Percentiles rank a stretch among this genome's conserved stretches.
Evolutionary conservation across 1,140 invertebrate genomes (phyloP).

Genomic region (fruit fly (Drosophila melanogaster)): DNA sequence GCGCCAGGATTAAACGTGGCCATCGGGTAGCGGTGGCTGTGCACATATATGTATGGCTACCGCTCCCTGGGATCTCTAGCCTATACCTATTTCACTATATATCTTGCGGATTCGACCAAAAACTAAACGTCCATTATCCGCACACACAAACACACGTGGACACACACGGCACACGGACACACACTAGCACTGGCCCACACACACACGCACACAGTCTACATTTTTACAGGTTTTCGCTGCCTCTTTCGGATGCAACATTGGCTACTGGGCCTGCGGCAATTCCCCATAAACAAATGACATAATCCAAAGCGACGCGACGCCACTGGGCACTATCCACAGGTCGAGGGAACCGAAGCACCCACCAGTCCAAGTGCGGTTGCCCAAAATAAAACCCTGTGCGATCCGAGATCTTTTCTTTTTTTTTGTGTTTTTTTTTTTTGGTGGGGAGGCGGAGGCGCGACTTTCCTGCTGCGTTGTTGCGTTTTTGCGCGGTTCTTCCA

Average conservation of each 20-base stretch:
- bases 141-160: slow-evolving; percentile 37
- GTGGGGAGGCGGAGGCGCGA: slow-evolving; percentile 6
- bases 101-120: slow-evolving; percentile 48
- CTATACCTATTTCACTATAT: slow-evolving; percentile 47
- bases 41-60: slow-evolving; percentile 19
- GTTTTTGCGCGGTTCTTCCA: slow-evolving; percentile 3
- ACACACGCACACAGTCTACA: slow-evolving; percentile 70
- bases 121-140: slow-evolving; percentile 69
- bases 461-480: slow-evolving; percentile 14
- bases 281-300: slow-evolving; percentile 81
- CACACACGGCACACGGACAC: slow-evolving; percentile 46
- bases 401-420: slow-evolving; percentile 5
- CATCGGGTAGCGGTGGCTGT: slow-evolving; percentile 43
- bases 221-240: slow-evolving; percentile 75
- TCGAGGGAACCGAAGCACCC: slow-evolving; percentile 1
- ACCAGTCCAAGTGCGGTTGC: neutral
- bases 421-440: neutral
- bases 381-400: slow-evolving; percentile 13
- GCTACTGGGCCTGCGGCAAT: slow-evolving; percentile 64
- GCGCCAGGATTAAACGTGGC: slow-evolving; percentile 71
- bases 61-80: slow-evolving; percentile 8
- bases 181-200: slow-evolving; percentile 40
- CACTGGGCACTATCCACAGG: slow-evolving; percentile 18
- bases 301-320: slow-evolving; percentile 70
- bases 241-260: slow-evolving; percentile 70